A percentile compares a stretch with the other conserved stretches of the same genome.
These are phyloP conservation scores for Thripadectes ignobilis DNA, from an alignment of 2,797 vertebrate species.

Conservation along the genomic window DNA sequence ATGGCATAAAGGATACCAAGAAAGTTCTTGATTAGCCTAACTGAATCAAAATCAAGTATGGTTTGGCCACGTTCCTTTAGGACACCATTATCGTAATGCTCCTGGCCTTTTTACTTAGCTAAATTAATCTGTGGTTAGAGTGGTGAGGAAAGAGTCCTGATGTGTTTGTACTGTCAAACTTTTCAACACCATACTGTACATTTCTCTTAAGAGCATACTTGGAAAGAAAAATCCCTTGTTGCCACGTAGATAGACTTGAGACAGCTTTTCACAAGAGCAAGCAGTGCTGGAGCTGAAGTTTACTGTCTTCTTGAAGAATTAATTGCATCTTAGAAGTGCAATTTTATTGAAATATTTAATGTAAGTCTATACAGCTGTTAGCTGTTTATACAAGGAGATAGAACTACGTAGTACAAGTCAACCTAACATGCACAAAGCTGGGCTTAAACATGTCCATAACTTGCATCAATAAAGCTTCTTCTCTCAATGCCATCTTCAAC, in stretches of 20 bases:
- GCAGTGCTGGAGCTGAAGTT: background rate
- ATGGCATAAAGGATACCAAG: background rate
- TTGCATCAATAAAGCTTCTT: background rate
- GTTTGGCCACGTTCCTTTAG: background rate
- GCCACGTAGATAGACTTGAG: background rate
- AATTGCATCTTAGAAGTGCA: background rate
- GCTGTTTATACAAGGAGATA: background rate
- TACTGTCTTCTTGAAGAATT: background rate
- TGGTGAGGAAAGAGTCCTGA: conserved; percentile 8
- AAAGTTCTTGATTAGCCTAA: background rate
- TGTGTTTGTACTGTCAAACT: background rate
- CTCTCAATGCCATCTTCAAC: background rate
- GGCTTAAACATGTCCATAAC: background rate
- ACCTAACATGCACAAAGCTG: background rate
- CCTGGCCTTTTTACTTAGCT: background rate
- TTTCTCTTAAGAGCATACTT: background rate
- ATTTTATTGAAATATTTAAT: background rate
- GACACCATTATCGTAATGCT: background rate
- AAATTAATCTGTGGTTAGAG: conserved; percentile 15
- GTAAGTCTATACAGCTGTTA: background rate
- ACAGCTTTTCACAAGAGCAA: background rate
- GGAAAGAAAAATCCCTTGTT: background rate
- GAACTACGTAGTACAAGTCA: background rate
- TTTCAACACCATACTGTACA: background rate
- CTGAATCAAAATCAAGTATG: conserved; percentile 25